Percentiles rank a stretch among this genome's conserved stretches.
These are phyloP conservation scores for Dolichoris vasculosae DNA, from an alignment of 1,140 invertebrate genomes.

Conservation along the genomic window DNA sequence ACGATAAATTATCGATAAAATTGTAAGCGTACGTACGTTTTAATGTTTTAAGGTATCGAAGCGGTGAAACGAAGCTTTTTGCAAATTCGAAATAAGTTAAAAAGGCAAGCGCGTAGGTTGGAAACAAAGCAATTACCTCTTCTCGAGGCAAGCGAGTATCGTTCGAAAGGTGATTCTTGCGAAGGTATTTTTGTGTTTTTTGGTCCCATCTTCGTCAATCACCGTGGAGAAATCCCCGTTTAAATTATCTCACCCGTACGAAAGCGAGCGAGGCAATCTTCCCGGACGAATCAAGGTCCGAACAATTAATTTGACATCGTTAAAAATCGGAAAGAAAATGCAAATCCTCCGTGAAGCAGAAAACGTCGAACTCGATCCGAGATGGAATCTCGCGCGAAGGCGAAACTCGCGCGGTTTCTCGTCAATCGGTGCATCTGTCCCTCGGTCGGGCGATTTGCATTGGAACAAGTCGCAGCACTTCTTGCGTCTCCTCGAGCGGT, in stretches of 20 bases:
- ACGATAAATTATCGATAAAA: too few species aligned
- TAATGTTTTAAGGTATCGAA: too few species aligned
- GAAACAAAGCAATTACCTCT: too few species aligned
- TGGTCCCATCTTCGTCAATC: too few species aligned
- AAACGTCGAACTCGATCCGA: not conserved
- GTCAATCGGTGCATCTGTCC: conserved; percentile 18
- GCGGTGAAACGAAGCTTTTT: too few species aligned
- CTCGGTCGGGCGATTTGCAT: not conserved
- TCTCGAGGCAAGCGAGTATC: too few species aligned
- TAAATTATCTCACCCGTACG: not conserved
- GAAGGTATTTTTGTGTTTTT: too few species aligned
- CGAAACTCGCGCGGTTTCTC: not conserved
- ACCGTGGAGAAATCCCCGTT: too few species aligned
- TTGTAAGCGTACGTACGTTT: too few species aligned
- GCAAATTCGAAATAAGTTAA: too few species aligned
- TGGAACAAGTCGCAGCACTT: not conserved
- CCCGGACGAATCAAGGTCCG: not conserved
- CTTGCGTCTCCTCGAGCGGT: not conserved
- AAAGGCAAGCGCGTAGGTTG: too few species aligned
- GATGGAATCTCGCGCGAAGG: not conserved
- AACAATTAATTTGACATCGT: not conserved
- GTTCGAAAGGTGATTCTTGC: too few species aligned
- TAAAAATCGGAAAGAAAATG: not conserved
- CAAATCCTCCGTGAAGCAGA: not conserved
- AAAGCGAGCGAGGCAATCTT: not conserved